A percentile compares a stretch with the other conserved stretches of the same genome.
Evolutionary conservation across 2,113 vertebrate species (phyloP).

Genomic region (Corythaixoides concolor): DNA sequence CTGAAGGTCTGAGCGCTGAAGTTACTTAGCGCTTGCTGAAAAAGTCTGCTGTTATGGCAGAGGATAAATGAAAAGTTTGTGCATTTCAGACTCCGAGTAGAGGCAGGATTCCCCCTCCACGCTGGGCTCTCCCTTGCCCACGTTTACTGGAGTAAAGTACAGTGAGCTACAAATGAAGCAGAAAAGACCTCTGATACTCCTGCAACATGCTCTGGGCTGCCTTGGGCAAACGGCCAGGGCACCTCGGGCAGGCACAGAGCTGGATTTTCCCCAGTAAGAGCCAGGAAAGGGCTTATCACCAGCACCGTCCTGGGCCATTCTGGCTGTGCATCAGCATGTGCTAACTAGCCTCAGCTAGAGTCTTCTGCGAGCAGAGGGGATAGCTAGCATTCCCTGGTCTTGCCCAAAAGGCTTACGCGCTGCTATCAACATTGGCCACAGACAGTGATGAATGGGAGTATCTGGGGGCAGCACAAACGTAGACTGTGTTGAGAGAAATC

Average conservation of each 20-base stretch:
- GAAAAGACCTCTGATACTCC: not conserved
- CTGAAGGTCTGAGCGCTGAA: not conserved
- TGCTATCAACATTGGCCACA: not conserved
- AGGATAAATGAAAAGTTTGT: not conserved
- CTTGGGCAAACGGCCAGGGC: not conserved
- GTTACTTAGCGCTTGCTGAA: fast-evolving
- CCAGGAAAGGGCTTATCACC: not conserved
- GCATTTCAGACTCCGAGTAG: fast-evolving
- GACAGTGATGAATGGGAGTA: not conserved
- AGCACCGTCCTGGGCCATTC: fast-evolving
- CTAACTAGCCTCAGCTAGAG: not conserved
- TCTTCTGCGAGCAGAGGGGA: not conserved
- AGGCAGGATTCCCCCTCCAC: not conserved
- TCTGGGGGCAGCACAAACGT: not conserved
- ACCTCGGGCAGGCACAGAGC: not conserved
- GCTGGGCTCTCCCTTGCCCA: not conserved
- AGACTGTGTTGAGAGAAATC: not conserved
- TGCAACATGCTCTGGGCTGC: not conserved
- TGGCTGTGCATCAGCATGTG: not conserved
- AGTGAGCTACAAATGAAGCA: not conserved
- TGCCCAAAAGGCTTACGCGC: not conserved
- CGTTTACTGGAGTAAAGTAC: conserved; percentile 44
- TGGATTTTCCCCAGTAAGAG: not conserved
- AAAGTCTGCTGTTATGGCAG: not conserved
- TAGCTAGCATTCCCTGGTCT: not conserved